Evolutionary conservation across 2,797 vertebrate species (phyloP).

Genomic region (Eulemur albifrons): DNA sequence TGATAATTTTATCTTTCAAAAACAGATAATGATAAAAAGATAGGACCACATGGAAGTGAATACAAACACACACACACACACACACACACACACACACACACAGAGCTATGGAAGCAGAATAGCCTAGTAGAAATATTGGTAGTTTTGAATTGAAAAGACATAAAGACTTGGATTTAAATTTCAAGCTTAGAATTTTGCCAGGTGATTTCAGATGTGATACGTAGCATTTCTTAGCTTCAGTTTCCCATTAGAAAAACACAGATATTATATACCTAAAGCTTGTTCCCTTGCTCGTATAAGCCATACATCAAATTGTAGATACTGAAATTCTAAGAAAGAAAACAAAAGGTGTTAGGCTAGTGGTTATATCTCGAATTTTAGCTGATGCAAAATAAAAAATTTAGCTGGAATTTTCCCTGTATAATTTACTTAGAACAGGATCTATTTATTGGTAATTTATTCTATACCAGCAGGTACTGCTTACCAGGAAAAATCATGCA

Average conservation of each 20-base stretch:
- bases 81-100: not conserved
- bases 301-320: not conserved
- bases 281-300: not conserved
- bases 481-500: not conserved
- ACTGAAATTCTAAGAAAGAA: not conserved
- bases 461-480: not conserved
- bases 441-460: not conserved
- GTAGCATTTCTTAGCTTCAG: not conserved
- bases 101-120: not conserved
- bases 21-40: not conserved
- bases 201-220: not conserved
- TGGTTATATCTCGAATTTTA: not conserved
- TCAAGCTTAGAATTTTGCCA: not conserved
- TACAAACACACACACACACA: not conserved
- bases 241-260: not conserved
- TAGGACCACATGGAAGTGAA: not conserved
- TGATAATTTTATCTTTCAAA: not conserved
- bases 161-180: not conserved
- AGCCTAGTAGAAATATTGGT: not conserved
- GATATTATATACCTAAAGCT: rapidly evolving
- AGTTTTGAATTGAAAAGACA: not conserved
- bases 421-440: not conserved
- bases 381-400: not conserved
- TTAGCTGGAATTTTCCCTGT: not conserved
- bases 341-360: not conserved